Base-by-base conservation (phyloP, 1,140 invertebrate species). In the Coboldia fuscipes region DNA sequence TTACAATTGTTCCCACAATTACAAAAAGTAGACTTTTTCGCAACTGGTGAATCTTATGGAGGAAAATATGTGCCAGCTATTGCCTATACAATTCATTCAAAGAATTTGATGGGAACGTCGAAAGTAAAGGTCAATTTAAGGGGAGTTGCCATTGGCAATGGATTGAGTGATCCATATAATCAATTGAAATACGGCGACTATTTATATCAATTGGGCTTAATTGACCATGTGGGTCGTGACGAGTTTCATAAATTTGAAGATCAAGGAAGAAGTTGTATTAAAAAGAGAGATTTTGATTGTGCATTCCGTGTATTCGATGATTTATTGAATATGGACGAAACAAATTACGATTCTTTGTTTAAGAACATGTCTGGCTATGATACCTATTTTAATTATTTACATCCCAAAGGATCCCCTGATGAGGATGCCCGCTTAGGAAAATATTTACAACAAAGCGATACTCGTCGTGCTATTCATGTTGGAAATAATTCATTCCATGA, bases 21-120 rank as follows among this genome's bases (percentile, higher is more conserved):
- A 5, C 63, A 63, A 40, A 40, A 47, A 0, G 74, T 69, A 38
- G 66, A 71, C 22, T 81, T 84, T 42, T 84, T 68, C 57, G 66
- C 88, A 1, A 75, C 75, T 3, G 85, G 84, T 1, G 83, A 90
- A 57, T 88, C 82, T 10, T 90, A 89, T 55, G 84, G 66, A 9
- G 83, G 83, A 3, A 77, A 77, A 48, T 85, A 85, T 60, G 70
- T 84, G 0, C 81, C 82, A n/a, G 71, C 77, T 0, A 48, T 83
- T 12, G 68, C 69, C 1, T 68, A 79, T 46, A 70, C 72, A 13
- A 84, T 88, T 31, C 72, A 84, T 46, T 48, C 16, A 68, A 72
- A 39, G 60, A 65, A 24, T 68, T 58, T 27, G 66, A 53, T 42
- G 56, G 39, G 34, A 40, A 39, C 24, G 15, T 61, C 70, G 7